Conservation (phyloP, 2,113 vertebrate genomes). For the Microcebus murinus region DNA sequence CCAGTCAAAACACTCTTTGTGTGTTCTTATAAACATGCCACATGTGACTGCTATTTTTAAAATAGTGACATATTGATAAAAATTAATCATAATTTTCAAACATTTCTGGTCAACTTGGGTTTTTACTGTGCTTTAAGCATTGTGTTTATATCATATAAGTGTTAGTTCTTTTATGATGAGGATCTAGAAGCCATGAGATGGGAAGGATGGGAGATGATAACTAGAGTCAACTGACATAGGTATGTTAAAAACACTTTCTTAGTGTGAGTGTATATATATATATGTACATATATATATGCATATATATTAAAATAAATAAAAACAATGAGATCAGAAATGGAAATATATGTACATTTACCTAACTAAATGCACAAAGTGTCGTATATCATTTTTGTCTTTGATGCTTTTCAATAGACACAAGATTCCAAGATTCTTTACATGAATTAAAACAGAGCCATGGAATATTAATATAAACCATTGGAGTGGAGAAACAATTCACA, state of each 20-base stretch:
- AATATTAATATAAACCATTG: not conserved
- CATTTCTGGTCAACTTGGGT: not conserved
- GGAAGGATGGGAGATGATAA: not conserved
- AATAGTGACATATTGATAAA: not conserved
- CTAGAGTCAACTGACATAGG: not conserved
- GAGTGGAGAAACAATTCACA: not conserved
- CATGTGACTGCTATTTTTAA: not conserved
- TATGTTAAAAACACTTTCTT: not conserved
- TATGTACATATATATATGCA: too few relatives aligned
- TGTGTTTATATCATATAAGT: not conserved
- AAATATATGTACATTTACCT: not conserved
- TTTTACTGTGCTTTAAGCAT: not conserved
- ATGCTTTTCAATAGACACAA: not conserved
- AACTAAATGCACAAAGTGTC: not conserved
- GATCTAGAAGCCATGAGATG: not conserved
- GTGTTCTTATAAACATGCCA: not conserved
- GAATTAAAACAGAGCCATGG: not conserved
- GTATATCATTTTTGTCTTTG: not conserved
- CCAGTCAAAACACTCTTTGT: not conserved
- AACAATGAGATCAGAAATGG: not conserved
- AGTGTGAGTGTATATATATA: too few relatives aligned
- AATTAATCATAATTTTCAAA: not conserved
- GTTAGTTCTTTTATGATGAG: not conserved
- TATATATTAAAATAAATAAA: not conserved
- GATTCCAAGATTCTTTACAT: not conserved